These are phyloP conservation scores for Crossocerus cetratus DNA, from an alignment of 2,888 invertebrate genomes.

Conservation along the genomic window DNA sequence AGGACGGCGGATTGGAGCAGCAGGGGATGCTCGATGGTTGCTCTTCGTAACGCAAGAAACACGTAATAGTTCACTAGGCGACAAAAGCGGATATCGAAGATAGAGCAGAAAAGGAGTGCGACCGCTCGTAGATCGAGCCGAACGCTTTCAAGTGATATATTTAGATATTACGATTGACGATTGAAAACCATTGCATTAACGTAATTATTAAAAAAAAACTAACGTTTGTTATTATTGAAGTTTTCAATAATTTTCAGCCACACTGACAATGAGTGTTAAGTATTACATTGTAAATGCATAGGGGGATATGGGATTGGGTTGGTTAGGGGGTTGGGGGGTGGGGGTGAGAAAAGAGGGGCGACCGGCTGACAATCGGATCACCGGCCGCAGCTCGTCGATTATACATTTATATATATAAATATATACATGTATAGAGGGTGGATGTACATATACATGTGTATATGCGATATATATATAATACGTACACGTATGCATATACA, in stretches of 20 bases:
- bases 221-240: slow-evolving; percentile 66
- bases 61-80: slow-evolving; percentile 6
- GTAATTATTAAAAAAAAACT: slow-evolving; percentile 53
- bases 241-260: slow-evolving; percentile 66
- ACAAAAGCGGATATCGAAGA: neutral
- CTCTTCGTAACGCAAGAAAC: slow-evolving; percentile 9
- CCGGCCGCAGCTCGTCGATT: slow-evolving; percentile 18
- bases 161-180: slow-evolving; percentile 63
- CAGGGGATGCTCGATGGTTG: slow-evolving; percentile 39
- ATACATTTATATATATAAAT: slow-evolving; percentile 54
- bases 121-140: slow-evolving; percentile 69
- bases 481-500: slow-evolving; percentile 17
- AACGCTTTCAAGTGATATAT: slow-evolving; percentile 70
- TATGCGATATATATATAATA: slow-evolving; percentile 11
- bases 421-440: slow-evolving; percentile 11
- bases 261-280: slow-evolving; percentile 57
- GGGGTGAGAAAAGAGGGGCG: neutral
- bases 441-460: slow-evolving; percentile 15
- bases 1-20: slow-evolving; percentile 6
- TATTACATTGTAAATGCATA: slow-evolving; percentile 63
- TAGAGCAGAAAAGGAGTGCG: slow-evolving; percentile 48
- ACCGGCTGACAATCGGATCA: neutral
- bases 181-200: slow-evolving; percentile 49
- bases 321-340: neutral
- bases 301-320: slow-evolving; percentile 22